Base-by-base conservation (phyloP, 1,140 invertebrate genomes). In the Cydia strobilella region DNA sequence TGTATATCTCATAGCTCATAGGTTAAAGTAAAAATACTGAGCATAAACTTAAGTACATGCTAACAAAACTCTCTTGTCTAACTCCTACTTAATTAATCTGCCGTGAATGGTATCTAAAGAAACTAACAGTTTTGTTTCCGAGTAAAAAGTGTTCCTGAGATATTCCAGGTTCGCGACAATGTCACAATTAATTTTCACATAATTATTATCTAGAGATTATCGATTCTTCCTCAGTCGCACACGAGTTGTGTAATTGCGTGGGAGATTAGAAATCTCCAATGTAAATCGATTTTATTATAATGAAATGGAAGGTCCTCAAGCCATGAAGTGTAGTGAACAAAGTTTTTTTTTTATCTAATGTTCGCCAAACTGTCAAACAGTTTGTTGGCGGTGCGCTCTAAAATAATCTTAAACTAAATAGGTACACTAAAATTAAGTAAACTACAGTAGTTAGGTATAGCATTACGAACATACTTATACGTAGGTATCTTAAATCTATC, bases 151-250 rank as follows among this genome's bases (percentile, higher is more conserved):
- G 63, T 35, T 63, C 63, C 23, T 59, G 54, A 23, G 54, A 23
- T n/a, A 59, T 59, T 65, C 63, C 63, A 65, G 4, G 63, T 65
- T 31, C 27, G 54, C 54, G 20, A 59, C 63, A 65, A 65, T 35
- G 27, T 31, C 27, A 65, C 63, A 65, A 65, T 65, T 27, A 31
- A 15, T 27, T 65, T 65, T 65, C 63, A 65, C 63, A 65, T 65
- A 27, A 65, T 65, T 65, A 65, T n/a, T 23, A 65, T 35, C 27
- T 65, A 65, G 63, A 65, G 63, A 65, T 65, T 65, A 65, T 35
- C 27, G 63, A 65, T 65, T 65, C 63, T 65, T 65, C 63, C 27
- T 65, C 63, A 13, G 23, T 31, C 54, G 54, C 54, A 59, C 54
- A 59, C 54, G 51, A 65, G 63, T 65, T 65, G 27, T 31, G 27